Evolutionary conservation across 2,797 vertebrate species (phyloP), one percentile per base, ranked within the genome.

Genomic region (Ataeniobius toweri): DNA sequence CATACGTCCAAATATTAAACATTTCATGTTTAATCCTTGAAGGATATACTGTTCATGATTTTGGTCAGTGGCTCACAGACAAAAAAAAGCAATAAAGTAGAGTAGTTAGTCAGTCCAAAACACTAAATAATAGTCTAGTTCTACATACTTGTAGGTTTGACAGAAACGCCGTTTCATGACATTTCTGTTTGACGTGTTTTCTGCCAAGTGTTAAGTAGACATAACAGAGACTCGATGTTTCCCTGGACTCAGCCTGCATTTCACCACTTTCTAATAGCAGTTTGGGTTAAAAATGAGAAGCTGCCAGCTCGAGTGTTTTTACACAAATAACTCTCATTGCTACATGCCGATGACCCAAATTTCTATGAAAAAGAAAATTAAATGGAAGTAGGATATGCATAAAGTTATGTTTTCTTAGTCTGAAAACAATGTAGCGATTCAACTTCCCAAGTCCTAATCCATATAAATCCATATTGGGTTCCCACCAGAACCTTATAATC

Each of bases 351-450:
- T 39, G 12, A 48, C 77, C 46, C 68, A 76, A 84, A 79, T 46
- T 51, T 69, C 67, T 69, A 20, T 46, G 5, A 20, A 79, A 78
- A 77, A 20, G 55, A 74, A 16, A 76, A 67, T 76, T 63, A 75
- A 82, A 85, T 61, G 1, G 63, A 79, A 53, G 61, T 14, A 67
- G 48, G 59, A 82, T 78, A 82, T 78, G 68, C 85, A 83, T 82
- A 85, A 88, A 86, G 76, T 77, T 76, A 88, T 89, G 84, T 89
- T 89, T 88, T 86, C 85, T 80, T 80, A 80, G 82, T 74, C 81
- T 86, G 80, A 85, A 88, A 76, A 85, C 80, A 70, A 76, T 79
- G 48, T 7, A 48, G 78, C 50, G 80, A 77, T 87, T 76, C 61
- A 82, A 4, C 41, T 39, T 39, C 55, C 65, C 48, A 53, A 71